Base-by-base conservation (phyloP, 2,113 vertebrate genomes). In the Trogon surrucura region DNA sequence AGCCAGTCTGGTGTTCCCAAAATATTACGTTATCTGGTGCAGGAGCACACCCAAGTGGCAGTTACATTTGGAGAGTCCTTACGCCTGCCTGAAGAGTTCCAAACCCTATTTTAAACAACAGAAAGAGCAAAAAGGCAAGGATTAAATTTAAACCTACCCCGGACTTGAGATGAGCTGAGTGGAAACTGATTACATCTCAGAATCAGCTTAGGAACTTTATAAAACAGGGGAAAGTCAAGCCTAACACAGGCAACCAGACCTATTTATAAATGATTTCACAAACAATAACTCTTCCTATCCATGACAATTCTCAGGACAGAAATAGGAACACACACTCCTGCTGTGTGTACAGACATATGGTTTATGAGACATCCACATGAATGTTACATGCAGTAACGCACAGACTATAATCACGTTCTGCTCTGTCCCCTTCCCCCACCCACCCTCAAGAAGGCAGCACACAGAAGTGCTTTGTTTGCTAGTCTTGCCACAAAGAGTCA, bases 211-310 rank as follows among this genome's bases (percentile, higher is more conserved):
- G 48, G 66, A 85, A 41, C 41, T 60, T 36, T 6, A 51, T 0
- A 56, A 32, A 57, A 41, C 4, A 48, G 32, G 13, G 56, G 65
- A 54, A 72, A 69, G 60, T 58, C 32, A 79, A 64, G 26, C 36
- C 74, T 45, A 72, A 86, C 67, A 77, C 15, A 32, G 89, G 71
- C 56, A 80, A 53, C 8, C 44, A 47, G n/a, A 73, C 58, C 70
- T 94, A 95, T 83, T 88, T 85, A 58, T 79, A 95, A 94, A 41
- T 25, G 3, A 71, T 71, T 92, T 91, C 88, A 86, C 58, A 58
- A 92, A 85, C 70, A 94, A 11, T 77, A 94, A 90, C 50, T 88
- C 67, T 69, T 30, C 41, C 66, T 70, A 8, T 6, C 54, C 45
- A n/a, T 75, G 85, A 82, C 56, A 86, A 89, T 29, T 78, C 71